Conservation (phyloP, 2,888 invertebrate species). For the Drosophila formosana region DNA sequence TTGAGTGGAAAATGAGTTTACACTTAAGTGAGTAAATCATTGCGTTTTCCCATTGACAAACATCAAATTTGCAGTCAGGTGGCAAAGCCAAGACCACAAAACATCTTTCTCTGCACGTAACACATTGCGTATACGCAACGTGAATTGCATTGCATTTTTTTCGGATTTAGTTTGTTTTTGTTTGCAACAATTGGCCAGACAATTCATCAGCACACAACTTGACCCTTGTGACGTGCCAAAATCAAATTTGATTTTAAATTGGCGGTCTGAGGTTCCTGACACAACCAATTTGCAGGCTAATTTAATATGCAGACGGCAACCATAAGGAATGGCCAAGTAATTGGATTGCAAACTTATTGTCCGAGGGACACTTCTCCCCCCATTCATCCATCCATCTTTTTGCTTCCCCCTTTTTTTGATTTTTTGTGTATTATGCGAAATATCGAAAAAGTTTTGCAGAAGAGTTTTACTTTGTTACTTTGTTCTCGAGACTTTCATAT, state of each 20-base stretch:
- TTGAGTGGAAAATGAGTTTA: constrained; percentile 71
- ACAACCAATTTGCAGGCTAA: constrained; percentile 72
- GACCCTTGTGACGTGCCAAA: constrained; percentile 59
- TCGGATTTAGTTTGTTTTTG: no score
- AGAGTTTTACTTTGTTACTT: constrained; percentile 49
- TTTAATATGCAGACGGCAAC: constrained; percentile 75
- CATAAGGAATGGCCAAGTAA: constrained; percentile 50
- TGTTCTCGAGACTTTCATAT: constrained; percentile 13
- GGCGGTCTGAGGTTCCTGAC: constrained; percentile 39
- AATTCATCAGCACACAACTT: constrained; percentile 21
- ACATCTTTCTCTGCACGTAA: constrained; percentile 53
- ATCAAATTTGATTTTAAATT: constrained; percentile 74
- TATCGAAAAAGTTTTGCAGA: constrained; percentile 70
- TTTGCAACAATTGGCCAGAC: not conserved
- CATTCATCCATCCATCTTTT: not conserved
- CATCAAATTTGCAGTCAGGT: constrained; percentile 45
- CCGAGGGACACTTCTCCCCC: constrained; percentile 29
- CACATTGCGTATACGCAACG: constrained; percentile 65
- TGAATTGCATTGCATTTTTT: constrained; percentile 14
- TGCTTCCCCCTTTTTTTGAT: constrained; percentile 2
- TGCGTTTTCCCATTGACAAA: constrained; percentile 57
- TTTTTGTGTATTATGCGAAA: constrained; percentile 53
- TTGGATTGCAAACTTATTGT: constrained; percentile 77
- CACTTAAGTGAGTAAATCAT: constrained; percentile 76
- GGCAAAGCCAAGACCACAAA: not conserved